phyloP scores from a whole-genome alignment of 2,797 vertebrate genomes.

The Notolepis coatsorum region DNA sequence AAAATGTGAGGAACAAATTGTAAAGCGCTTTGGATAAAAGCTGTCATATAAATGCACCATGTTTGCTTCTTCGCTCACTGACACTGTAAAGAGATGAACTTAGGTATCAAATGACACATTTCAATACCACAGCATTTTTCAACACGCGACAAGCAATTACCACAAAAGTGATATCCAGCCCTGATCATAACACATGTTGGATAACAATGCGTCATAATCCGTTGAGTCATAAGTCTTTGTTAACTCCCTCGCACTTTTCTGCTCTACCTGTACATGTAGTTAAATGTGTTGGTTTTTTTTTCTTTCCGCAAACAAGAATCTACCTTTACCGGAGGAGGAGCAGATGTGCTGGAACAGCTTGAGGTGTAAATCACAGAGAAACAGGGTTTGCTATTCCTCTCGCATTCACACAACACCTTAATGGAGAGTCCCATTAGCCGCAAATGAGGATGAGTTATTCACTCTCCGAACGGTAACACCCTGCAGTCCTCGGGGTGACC shows the following conservation, averaged over 20 bases:
- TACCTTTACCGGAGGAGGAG: slow-evolving; percentile 31
- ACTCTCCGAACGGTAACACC: slow-evolving; percentile 59
- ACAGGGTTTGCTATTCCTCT: slow-evolving; percentile 59
- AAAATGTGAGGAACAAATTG: too few relatives aligned
- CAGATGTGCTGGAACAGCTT: slow-evolving; percentile 71
- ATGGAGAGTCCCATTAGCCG: slow-evolving; percentile 64
- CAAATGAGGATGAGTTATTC: slow-evolving; percentile 72
- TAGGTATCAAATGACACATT: too few relatives aligned
- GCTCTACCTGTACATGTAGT: not conserved
- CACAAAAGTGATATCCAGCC: too few relatives aligned
- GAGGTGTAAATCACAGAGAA: slow-evolving; percentile 65
- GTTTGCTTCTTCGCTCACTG: too few relatives aligned
- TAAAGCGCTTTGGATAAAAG: too few relatives aligned
- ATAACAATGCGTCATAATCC: slow-evolving; percentile 39
- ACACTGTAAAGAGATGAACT: too few relatives aligned
- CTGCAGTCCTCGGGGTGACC: slow-evolving; percentile 65
- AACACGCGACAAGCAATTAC: too few relatives aligned
- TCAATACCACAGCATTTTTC: too few relatives aligned
- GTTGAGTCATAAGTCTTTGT: slow-evolving; percentile 57
- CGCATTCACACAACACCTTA: slow-evolving; percentile 67
- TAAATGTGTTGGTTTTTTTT: too few relatives aligned
- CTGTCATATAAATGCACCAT: too few relatives aligned
- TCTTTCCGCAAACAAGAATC: slow-evolving; percentile 24
- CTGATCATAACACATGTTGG: slow-evolving; percentile 17
- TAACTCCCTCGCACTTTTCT: slow-evolving; percentile 41